These are phyloP conservation scores for Anisognathus igniventris DNA, from an alignment of 2,797 vertebrate genomes.

Conservation along the genomic window DNA sequence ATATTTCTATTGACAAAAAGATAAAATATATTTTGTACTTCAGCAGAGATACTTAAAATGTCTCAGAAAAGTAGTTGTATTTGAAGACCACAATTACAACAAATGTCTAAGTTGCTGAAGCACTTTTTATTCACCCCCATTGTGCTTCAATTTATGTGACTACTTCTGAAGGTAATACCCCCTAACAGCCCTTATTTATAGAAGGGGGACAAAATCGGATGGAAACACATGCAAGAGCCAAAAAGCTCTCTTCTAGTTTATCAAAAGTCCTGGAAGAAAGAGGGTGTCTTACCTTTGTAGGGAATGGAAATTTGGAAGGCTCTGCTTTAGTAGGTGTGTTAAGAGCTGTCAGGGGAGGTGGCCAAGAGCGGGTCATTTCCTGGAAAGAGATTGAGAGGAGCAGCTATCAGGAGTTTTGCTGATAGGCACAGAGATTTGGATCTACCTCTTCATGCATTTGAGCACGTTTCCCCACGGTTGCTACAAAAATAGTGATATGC, in stretches of 20 bases:
- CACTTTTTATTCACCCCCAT: not conserved
- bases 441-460: not conserved
- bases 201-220: not conserved
- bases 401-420: not conserved
- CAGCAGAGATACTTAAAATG: not conserved
- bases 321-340: conserved; percentile 81
- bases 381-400: conserved; percentile 60
- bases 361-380: conserved; percentile 97
- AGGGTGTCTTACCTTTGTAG: conserved; percentile 78
- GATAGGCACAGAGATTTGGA: not conserved
- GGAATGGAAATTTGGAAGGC: conserved; percentile 80
- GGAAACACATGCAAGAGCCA: not conserved
- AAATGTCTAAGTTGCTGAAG: not conserved
- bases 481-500: not conserved
- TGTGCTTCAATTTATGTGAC: not conserved
- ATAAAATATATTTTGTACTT: not conserved
- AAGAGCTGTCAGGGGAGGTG: conserved; percentile 87
- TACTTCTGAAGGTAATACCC: not conserved
- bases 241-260: not conserved
- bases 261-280: not conserved
- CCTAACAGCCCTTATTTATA: not conserved
- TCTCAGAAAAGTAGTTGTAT: not conserved
- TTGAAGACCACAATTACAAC: not conserved
- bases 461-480: not conserved
- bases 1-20: not conserved